These are phyloP conservation scores for Trichechus manatus DNA, from an alignment of 2,113 vertebrate species.

Conservation along the genomic window DNA sequence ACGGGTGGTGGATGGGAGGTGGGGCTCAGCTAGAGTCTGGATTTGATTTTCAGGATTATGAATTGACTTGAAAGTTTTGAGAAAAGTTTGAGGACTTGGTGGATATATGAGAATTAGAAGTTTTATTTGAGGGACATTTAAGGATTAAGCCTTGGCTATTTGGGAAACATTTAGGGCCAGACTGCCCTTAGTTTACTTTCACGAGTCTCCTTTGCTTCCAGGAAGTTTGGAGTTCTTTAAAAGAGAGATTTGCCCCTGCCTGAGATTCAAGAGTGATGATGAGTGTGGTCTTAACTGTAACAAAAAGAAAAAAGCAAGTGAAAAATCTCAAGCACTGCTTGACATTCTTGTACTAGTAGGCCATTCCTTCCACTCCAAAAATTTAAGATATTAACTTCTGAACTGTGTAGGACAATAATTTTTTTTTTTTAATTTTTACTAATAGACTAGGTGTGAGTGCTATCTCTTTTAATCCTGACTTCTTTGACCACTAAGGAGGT, in stretches of 20 bases:
- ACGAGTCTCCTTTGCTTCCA: background rate
- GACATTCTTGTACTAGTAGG: background rate
- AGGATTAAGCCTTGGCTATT: conserved; percentile 66
- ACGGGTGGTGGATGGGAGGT: background rate
- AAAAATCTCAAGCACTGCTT: background rate
- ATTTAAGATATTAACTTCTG: background rate
- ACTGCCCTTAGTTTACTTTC: conserved; percentile 37
- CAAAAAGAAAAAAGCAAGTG: background rate
- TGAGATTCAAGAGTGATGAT: conserved; percentile 9
- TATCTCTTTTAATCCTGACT: background rate
- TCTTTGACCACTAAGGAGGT: background rate
- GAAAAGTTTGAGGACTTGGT: conserved; percentile 70
- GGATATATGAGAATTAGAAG: conserved; percentile 72
- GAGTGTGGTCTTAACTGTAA: background rate
- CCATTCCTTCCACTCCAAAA: background rate
- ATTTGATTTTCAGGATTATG: conserved; percentile 63
- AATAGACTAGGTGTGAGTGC: background rate
- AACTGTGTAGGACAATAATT: background rate
- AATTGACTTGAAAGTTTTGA: background rate
- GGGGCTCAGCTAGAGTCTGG: background rate
- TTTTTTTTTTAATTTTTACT: background rate
- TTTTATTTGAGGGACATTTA: conserved; percentile 68
- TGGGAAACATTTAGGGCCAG: conserved; percentile 57
- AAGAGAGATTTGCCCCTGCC: conserved; percentile 39
- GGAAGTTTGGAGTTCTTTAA: conserved; percentile 63